Evolutionary conservation across 2,113 vertebrate genomes (phyloP).

Genomic region (Lagopus muta): DNA sequence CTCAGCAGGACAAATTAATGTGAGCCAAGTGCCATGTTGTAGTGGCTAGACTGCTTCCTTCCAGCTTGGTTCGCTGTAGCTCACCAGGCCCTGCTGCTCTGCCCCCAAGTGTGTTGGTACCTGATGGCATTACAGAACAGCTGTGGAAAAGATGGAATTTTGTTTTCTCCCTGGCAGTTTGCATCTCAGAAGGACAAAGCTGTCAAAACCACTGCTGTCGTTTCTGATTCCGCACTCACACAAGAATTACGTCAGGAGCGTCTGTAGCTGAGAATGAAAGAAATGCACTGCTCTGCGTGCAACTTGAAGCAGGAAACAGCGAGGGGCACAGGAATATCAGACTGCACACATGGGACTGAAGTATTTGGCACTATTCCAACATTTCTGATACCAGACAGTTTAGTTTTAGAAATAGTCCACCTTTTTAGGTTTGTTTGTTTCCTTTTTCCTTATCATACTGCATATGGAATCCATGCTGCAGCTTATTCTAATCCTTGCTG

Average conservation of each 20-base stretch:
- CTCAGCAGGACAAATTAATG: neutral
- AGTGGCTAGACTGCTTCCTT: neutral
- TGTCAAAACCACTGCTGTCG: neutral
- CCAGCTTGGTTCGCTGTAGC: accelerated
- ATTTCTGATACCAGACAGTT: neutral
- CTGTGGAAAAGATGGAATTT: neutral
- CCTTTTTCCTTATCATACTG: neutral
- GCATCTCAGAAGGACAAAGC: neutral
- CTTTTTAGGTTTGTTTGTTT: neutral
- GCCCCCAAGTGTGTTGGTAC: neutral
- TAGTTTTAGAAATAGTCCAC: neutral
- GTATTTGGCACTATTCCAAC: neutral
- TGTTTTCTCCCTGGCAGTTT: neutral
- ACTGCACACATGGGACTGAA: neutral
- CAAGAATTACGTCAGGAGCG: neutral
- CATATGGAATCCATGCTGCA: neutral
- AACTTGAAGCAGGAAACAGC: neutral
- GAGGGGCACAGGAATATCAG: neutral
- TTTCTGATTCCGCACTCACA: neutral
- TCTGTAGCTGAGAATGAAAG: neutral
- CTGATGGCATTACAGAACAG: neutral
- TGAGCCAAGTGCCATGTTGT: neutral
- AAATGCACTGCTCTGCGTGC: neutral
- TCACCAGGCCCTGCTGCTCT: neutral
- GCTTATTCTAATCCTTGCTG: neutral